Evolutionary conservation across 2,113 vertebrate genomes (phyloP).

Genomic region (Erpornis zantholeuca): DNA sequence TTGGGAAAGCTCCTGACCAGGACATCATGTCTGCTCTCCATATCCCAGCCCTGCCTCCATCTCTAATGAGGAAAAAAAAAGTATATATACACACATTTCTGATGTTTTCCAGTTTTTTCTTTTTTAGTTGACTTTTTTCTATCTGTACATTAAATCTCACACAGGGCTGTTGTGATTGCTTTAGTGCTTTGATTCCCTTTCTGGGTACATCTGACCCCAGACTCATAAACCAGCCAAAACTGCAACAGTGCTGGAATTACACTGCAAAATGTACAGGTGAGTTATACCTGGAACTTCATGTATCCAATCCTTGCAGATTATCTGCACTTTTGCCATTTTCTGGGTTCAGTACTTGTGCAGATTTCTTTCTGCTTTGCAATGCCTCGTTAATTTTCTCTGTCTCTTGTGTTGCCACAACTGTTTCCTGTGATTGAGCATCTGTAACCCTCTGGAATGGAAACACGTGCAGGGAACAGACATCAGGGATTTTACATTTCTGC

Average conservation of each 20-base stretch:
- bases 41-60: background rate
- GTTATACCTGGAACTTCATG: background rate
- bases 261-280: background rate
- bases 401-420: background rate
- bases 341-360: background rate
- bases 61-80: background rate
- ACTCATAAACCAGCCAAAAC: background rate
- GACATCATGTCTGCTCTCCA: background rate
- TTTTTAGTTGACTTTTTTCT: background rate
- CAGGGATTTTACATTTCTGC: background rate
- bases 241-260: background rate
- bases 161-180: background rate
- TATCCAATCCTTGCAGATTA: background rate
- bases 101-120: background rate
- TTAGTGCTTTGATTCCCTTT: background rate
- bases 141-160: background rate
- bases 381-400: background rate
- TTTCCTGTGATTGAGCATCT: background rate
- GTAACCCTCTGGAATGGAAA: background rate
- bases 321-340: background rate
- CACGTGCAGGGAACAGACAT: background rate
- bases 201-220: background rate
- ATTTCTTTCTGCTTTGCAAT: background rate
- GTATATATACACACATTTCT: background rate
- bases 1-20: background rate